Evolutionary conservation across 1,140 invertebrate genomes (phyloP).

Genomic region (Diorhabda carinulata): DNA sequence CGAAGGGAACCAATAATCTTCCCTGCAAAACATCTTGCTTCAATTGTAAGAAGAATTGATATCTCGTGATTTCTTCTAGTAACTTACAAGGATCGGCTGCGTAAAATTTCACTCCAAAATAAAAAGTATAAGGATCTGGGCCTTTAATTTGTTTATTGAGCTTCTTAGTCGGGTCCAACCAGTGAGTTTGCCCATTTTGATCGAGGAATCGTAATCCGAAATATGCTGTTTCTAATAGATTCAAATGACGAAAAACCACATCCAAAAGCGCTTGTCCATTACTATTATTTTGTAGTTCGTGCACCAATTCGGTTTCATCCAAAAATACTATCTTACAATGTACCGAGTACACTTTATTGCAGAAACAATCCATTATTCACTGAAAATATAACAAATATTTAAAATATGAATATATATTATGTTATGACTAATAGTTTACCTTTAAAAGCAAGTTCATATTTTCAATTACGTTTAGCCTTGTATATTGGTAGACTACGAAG

Average conservation of each 20-base stretch:
- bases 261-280: constrained; percentile 82
- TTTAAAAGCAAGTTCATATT: constrained; percentile 28
- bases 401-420: background rate
- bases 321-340: constrained; percentile 61
- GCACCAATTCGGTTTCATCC: constrained; percentile 62
- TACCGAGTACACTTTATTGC: constrained; percentile 48
- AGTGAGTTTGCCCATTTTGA: constrained; percentile 84
- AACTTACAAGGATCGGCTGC: constrained; percentile 95
- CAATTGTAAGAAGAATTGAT: constrained; percentile 93
- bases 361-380: constrained; percentile 45
- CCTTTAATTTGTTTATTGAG: constrained; percentile 74
- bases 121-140: constrained; percentile 80
- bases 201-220: constrained; percentile 88
- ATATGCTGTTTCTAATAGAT: constrained; percentile 88
- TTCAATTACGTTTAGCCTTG: constrained; percentile 30
- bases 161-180: constrained; percentile 82
- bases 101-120: constrained; percentile 98
- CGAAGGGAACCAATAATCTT: constrained; percentile 80
- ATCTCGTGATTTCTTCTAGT: constrained; percentile 93
- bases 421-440: constrained; percentile 15
- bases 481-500: constrained; percentile 26
- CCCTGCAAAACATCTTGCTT: constrained; percentile 93
- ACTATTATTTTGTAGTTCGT: constrained; percentile 60
- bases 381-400: background rate
- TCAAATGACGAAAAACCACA: constrained; percentile 83